Percentiles rank a stretch among this genome's conserved stretches.
These are phyloP conservation scores for rabbit (Oryctolagus cuniculus) DNA, from an alignment of 2,113 vertebrate genomes.

Conservation along the genomic window mOryCun1.1 NC_091442.1:82728501-82729000, in stretches of 20 bases:
- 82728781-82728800: background rate
- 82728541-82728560: background rate
- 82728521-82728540: background rate
- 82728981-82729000: background rate
- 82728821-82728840: background rate
- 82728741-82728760: background rate
- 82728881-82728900: background rate
- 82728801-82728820: background rate
- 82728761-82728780: background rate
- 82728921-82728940: background rate
- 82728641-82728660: background rate
- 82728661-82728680: background rate
- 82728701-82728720: background rate
- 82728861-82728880: background rate
- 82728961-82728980: background rate
- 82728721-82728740: background rate
- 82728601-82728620: background rate
- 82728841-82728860: background rate
- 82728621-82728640: background rate
- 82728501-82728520: background rate
- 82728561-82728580: background rate
- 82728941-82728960: constrained; percentile 11
- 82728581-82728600: background rate
- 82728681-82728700: background rate
- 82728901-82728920: background rate